These are phyloP conservation scores for Columbina picui DNA, from an alignment of 2,113 vertebrate species.

Conservation along the genomic window DNA sequence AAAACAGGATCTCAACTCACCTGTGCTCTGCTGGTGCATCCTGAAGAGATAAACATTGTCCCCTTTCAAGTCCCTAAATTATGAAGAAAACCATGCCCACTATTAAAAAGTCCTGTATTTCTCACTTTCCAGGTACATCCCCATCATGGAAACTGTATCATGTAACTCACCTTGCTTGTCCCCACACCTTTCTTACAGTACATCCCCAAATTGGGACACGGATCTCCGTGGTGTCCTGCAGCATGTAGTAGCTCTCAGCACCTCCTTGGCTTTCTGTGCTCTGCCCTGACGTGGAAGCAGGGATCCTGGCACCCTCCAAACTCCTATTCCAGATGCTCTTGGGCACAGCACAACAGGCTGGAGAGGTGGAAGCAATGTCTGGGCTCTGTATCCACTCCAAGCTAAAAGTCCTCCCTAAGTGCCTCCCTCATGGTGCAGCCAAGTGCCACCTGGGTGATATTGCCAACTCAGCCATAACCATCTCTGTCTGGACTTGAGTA, in stretches of 20 bases:
- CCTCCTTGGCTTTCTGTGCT: background rate
- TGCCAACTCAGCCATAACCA: background rate
- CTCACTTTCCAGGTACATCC: background rate
- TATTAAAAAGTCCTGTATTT: background rate
- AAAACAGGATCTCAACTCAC: background rate
- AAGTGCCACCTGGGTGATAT: background rate
- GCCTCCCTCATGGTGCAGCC: background rate
- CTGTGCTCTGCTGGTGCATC: background rate
- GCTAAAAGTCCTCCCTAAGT: background rate
- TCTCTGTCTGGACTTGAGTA: background rate
- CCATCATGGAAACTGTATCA: background rate
- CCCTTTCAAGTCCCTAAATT: background rate
- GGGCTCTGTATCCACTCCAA: background rate
- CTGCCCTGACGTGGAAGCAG: background rate
- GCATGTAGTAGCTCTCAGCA: background rate
- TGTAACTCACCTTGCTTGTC: background rate
- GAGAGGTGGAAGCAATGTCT: background rate
- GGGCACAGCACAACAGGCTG: background rate
- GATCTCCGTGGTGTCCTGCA: background rate
- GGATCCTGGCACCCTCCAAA: background rate
- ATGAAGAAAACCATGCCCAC: background rate
- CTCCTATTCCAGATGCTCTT: background rate
- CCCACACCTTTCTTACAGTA: fast-evolving
- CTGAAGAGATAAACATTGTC: background rate
- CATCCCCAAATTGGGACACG: too few relatives aligned